Percentiles rank a stretch among this genome's conserved stretches.
phyloP scores from a whole-genome alignment of 2,797 vertebrate species.

The Cirrhinus molitorella region DNA sequence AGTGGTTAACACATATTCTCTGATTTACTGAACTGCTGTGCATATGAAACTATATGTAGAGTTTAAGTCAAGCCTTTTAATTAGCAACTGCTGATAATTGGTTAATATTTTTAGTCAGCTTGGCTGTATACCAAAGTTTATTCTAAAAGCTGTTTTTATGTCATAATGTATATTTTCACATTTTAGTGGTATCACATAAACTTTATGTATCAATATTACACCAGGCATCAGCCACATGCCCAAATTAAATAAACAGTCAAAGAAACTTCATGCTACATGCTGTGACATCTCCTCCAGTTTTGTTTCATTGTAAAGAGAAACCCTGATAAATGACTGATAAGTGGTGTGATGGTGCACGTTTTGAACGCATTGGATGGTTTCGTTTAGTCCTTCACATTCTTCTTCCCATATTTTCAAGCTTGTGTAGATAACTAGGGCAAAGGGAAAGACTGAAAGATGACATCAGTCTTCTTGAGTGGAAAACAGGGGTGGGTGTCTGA shows the following conservation, averaged over 20 bases:
- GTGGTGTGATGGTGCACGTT: neutral
- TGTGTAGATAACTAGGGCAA: slow-evolving; percentile 48
- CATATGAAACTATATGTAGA: neutral
- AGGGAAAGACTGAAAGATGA: slow-evolving; percentile 57
- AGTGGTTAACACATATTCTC: neutral
- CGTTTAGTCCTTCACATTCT: slow-evolving; percentile 14
- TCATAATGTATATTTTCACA: neutral
- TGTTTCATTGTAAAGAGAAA: neutral
- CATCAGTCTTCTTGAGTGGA: slow-evolving; percentile 56
- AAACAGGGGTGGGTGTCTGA: slow-evolving; percentile 32
- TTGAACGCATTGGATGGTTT: slow-evolving; percentile 1
- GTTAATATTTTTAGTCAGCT: neutral
- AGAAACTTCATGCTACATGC: neutral
- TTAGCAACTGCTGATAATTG: neutral
- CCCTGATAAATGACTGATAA: neutral
- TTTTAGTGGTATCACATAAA: neutral
- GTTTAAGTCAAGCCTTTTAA: neutral
- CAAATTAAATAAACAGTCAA: neutral
- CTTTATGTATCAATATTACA: neutral
- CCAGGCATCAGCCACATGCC: neutral
- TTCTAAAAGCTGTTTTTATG: neutral
- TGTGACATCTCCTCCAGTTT: neutral
- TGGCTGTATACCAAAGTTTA: neutral
- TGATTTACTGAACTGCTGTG: neutral
- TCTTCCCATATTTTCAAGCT: slow-evolving; percentile 43